A percentile compares a stretch with the other conserved stretches of the same genome.
These are phyloP conservation scores for Cryptus armator DNA, from an alignment of 2,888 invertebrate genomes.

Conservation along the genomic window DNA sequence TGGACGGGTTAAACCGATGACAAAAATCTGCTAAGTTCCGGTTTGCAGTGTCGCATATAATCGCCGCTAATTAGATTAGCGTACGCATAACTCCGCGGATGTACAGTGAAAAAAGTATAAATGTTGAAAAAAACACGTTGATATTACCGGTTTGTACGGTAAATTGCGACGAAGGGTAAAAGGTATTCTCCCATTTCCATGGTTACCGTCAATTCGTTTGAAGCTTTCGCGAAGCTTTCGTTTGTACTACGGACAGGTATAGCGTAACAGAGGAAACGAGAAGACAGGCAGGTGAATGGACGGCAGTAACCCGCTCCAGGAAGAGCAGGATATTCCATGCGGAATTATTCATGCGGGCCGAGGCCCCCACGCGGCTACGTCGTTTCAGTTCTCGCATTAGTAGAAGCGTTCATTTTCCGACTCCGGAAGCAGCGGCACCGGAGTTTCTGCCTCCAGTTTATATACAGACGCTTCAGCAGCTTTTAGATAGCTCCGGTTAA, in stretches of 20 bases:
- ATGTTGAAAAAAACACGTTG: neutral
- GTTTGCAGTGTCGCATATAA: too few relatives aligned
- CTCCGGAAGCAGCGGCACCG: slow-evolving; percentile 29
- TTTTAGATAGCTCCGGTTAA: neutral
- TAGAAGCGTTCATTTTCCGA: slow-evolving; percentile 42
- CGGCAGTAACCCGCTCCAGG: slow-evolving; percentile 34
- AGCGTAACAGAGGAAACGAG: slow-evolving; percentile 2
- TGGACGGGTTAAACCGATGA: too few relatives aligned
- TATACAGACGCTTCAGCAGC: neutral
- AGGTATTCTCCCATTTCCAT: slow-evolving; percentile 1
- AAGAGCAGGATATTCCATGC: slow-evolving; percentile 56
- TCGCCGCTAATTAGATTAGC: too few relatives aligned
- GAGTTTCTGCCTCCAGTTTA: slow-evolving; percentile 1
- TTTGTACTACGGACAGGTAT: slow-evolving; percentile 19
- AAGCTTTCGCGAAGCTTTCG: slow-evolving; percentile 18
- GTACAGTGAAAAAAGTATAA: neutral
- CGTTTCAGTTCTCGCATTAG: slow-evolving; percentile 43
- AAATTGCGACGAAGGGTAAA: neutral
- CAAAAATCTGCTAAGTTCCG: too few relatives aligned
- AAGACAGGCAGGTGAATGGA: slow-evolving; percentile 40
- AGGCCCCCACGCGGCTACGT: slow-evolving; percentile 8
- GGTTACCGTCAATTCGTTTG: slow-evolving; percentile 26
- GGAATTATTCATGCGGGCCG: slow-evolving; percentile 61
- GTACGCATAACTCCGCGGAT: too few relatives aligned
- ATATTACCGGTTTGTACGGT: neutral